Percentiles rank a stretch among this genome's conserved stretches.
Evolutionary conservation across 1,140 invertebrate species (phyloP).

Genomic region (Radopholus similis): DNA sequence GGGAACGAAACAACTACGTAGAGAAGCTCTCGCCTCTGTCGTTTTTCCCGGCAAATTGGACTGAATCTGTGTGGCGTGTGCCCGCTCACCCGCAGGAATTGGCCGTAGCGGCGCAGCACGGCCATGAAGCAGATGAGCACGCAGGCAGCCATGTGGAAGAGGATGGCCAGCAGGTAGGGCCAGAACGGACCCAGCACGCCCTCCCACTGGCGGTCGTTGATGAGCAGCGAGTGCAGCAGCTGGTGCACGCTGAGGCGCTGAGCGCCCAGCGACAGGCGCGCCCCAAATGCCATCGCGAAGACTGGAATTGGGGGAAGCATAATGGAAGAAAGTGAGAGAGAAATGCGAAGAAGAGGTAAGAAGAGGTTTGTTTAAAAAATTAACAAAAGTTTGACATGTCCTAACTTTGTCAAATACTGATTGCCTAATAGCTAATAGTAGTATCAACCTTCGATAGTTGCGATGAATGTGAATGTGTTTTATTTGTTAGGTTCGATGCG

Average conservation of each 20-base stretch:
- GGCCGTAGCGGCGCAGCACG: constrained; percentile 41
- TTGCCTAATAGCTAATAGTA: too few relatives aligned
- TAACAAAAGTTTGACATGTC: too few relatives aligned
- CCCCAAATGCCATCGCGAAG: constrained; percentile 45
- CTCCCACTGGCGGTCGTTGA: constrained; percentile 36
- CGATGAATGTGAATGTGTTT: too few relatives aligned
- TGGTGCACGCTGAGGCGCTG: constrained; percentile 6
- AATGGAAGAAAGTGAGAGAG: too few relatives aligned
- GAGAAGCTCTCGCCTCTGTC: too few relatives aligned
- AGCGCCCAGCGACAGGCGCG: constrained; percentile 14
- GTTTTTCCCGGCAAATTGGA: too few relatives aligned
- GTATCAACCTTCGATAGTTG: too few relatives aligned
- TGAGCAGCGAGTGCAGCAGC: constrained; percentile 12
- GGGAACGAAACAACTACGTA: background rate
- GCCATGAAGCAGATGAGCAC: constrained; percentile 52
- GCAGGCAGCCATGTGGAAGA: constrained; percentile 51
- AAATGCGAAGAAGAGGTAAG: background rate
- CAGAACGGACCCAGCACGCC: constrained; percentile 43
- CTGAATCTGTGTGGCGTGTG: too few relatives aligned
- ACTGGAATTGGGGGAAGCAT: background rate
- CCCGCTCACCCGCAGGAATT: constrained; percentile 46
- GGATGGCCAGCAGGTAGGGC: constrained; percentile 48
- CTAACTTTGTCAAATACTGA: too few relatives aligned
- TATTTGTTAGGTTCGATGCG: too few relatives aligned
- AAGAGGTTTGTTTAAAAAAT: background rate